Percentiles rank a stretch among this genome's conserved stretches.
Evolutionary conservation across 2,888 invertebrate genomes (phyloP).

Genomic region (Cryptosula pallasiana): DNA sequence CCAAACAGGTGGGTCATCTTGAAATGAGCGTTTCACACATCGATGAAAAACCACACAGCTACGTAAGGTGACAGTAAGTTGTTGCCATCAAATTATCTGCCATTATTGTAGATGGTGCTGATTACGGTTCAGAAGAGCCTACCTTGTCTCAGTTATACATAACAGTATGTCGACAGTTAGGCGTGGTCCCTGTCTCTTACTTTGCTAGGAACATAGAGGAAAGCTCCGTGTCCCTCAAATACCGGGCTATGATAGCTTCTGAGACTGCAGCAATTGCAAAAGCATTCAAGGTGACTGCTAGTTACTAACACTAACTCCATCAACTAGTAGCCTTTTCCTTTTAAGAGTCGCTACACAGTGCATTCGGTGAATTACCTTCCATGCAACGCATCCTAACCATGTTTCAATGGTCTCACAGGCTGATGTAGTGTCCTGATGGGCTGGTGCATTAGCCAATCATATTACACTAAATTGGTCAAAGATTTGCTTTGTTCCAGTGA

Average conservation of each 20-base stretch:
- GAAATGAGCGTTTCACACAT: no score
- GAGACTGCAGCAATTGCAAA: constrained; percentile 43
- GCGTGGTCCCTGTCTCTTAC: constrained; percentile 44
- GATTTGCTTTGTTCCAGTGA: no score
- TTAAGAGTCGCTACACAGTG: neutral
- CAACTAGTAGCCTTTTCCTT: neutral
- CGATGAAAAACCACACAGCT: no score
- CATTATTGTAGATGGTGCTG: constrained; percentile 16
- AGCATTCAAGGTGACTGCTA: constrained; percentile 40
- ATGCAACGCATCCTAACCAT: no score
- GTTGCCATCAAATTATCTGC: no score
- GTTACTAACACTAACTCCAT: neutral
- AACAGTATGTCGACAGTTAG: constrained; percentile 42
- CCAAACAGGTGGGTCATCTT: no score
- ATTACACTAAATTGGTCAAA: no score
- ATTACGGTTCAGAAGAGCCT: constrained; percentile 37
- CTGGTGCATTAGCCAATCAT: no score
- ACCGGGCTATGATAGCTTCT: constrained; percentile 39
- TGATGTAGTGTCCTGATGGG: no score
- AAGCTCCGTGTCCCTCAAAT: constrained; percentile 42
- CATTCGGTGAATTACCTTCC: no score
- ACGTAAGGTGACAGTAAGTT: no score
- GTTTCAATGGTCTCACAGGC: no score
- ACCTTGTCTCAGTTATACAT: constrained; percentile 32
- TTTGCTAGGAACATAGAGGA: constrained; percentile 45